Evolutionary conservation across 2,888 invertebrate species (phyloP), one percentile per base, ranked within the genome.

Genomic region (Agrotis ipsilon): DNA sequence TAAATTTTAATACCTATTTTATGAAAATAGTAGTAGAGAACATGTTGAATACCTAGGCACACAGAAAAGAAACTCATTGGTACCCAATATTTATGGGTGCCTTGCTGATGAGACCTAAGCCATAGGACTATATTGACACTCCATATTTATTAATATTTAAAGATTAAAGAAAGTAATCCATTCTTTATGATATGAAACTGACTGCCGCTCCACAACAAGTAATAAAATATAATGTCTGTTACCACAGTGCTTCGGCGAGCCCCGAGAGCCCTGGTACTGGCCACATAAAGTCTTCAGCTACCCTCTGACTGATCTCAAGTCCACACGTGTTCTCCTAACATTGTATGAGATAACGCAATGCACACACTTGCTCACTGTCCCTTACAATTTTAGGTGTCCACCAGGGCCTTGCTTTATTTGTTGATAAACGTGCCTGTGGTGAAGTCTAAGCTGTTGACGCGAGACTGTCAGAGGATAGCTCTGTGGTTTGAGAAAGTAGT

Each of bases 401-500:
- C 89, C 90, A 87, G 72, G 79, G 88, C 88, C 85, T 86, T 87
- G 71, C 62, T 64, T 43, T 19, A 6, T 74, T 74, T 18, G 45
- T 39, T 55, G 16, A 71, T 52, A 11, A 73, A 74, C 18, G 24
- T 74, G 88, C 87, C 89, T 79, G 75, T 88, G 90, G 91, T 90
- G 89, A 78, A 71, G 80, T 67, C 62, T 78, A 43, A 75, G 89
- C 88, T 89, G 86, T 72, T 54, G 83, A 86, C 66, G 68, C 71
- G 70, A 80, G 92, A 86, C 93, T 92, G 88, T 94, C 89, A 83
- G 92, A 93, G 94, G 87, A 90, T 91, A 93, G 87, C 91, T 86
- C 80, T 74, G 83, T 87, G 86, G 87, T 86, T 89, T 91, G 96
- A 94, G 96, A 94, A 93, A 87, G 85, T 91, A 87, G 91, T 95